phyloP scores from a whole-genome alignment of 2,113 vertebrate species.

The Montifringilla adamsi region DNA sequence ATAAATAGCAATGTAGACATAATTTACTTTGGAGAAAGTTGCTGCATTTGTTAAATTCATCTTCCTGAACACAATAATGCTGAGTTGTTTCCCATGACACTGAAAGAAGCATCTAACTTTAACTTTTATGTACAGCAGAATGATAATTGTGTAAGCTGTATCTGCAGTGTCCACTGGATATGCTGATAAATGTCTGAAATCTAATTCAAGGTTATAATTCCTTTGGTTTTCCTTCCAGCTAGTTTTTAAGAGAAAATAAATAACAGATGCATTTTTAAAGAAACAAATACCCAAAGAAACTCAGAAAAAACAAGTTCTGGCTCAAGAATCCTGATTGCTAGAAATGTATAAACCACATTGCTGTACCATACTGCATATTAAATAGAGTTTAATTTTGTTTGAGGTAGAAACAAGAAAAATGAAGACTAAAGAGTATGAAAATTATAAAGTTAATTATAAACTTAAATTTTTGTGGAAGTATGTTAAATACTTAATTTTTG shows the following conservation, averaged over 20 bases:
- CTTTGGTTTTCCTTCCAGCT: neutral
- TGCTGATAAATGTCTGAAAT: neutral
- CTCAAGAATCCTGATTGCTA: neutral
- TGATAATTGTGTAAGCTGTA: neutral
- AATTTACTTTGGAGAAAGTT: neutral
- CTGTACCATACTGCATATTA: constrained; percentile 58
- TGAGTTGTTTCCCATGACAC: neutral
- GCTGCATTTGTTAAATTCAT: neutral
- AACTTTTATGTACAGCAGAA: neutral
- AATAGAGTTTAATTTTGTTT: constrained; percentile 36
- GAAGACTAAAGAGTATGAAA: neutral
- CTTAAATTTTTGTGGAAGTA: neutral
- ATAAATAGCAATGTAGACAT: neutral
- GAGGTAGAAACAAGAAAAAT: constrained; percentile 3
- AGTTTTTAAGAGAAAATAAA: neutral
- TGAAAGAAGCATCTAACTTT: neutral
- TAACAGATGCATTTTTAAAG: neutral
- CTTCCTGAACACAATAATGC: neutral
- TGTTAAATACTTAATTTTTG: neutral
- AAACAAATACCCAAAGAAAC: neutral
- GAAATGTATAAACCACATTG: constrained; percentile 40
- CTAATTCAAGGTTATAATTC: neutral
- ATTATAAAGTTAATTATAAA: neutral
- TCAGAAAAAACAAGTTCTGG: neutral
- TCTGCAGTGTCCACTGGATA: neutral